Evolutionary conservation across 2,113 vertebrate genomes (phyloP).

Genomic region (Prietella phreatophila): DNA sequence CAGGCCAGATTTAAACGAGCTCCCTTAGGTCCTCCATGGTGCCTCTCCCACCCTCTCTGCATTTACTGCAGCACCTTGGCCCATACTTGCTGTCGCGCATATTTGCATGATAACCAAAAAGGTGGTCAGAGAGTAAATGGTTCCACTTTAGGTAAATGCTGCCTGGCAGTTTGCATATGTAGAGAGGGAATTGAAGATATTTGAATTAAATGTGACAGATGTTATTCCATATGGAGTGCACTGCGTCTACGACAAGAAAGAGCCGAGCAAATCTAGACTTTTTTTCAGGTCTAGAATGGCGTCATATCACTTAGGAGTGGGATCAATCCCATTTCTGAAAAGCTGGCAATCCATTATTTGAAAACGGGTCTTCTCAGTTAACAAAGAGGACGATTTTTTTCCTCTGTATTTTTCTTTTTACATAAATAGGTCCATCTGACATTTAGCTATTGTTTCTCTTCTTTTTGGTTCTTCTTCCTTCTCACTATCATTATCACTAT

Average conservation of each 20-base stretch:
- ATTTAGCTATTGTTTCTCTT: slow-evolving; percentile 43
- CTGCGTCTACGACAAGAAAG: neutral
- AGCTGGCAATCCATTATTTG: slow-evolving; percentile 36
- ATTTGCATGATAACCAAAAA: slow-evolving; percentile 46
- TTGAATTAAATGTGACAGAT: slow-evolving; percentile 49
- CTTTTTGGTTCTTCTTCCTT: slow-evolving; percentile 48
- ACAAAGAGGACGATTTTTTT: slow-evolving; percentile 12
- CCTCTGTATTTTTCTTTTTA: slow-evolving; percentile 23
- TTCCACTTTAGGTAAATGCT: slow-evolving; percentile 43
- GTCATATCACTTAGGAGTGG: neutral
- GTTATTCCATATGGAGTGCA: neutral
- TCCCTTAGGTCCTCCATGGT: slow-evolving; percentile 71
- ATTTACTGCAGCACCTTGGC: slow-evolving; percentile 55
- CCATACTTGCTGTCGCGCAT: slow-evolving; percentile 46
- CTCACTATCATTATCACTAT: slow-evolving; percentile 61
- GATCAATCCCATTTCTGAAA: slow-evolving; percentile 35
- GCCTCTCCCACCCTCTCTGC: slow-evolving; percentile 56
- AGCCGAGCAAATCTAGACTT: slow-evolving; percentile 1
- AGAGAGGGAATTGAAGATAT: neutral
- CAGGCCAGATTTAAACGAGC: slow-evolving; percentile 83
- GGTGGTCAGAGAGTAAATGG: slow-evolving; percentile 43
- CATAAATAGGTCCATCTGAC: slow-evolving; percentile 38
- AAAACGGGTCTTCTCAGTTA: slow-evolving; percentile 9
- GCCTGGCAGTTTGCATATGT: slow-evolving; percentile 51
- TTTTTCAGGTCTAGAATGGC: slow-evolving; percentile 4